Conservation (phyloP, 1,140 invertebrate species). For the Zaprionus inermis region DNA sequence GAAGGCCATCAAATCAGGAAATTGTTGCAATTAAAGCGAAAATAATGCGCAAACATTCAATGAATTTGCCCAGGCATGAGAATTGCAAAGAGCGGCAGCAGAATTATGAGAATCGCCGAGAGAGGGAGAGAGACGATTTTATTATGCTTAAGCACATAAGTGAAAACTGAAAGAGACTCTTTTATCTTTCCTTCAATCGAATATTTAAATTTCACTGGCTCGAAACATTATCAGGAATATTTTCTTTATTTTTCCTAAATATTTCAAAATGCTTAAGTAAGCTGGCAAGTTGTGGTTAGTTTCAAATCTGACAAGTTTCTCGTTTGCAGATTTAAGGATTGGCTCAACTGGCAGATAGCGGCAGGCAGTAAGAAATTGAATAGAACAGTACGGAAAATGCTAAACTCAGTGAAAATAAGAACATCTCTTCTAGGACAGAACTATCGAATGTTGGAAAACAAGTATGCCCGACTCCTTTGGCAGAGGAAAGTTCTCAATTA, state of each 20-base stretch:
- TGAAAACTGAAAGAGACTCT: too few species aligned
- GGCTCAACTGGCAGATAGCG: not conserved
- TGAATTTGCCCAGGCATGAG: slow-evolving; percentile 37
- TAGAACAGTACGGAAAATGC: not conserved
- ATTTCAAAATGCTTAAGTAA: not conserved
- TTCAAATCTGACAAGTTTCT: not conserved
- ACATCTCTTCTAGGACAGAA: not conserved
- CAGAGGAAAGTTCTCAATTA: not conserved
- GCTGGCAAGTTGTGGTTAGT: not conserved
- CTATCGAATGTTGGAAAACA: not conserved
- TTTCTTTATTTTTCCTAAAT: not conserved
- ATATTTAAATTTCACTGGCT: too few species aligned
- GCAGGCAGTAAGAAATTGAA: not conserved
- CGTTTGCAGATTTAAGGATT: not conserved
- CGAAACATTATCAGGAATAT: not conserved
- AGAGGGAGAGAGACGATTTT: not conserved
- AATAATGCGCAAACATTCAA: slow-evolving; percentile 67
- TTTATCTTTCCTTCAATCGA: too few species aligned
- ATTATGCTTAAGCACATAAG: not conserved
- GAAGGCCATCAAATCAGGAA: slow-evolving; percentile 65
- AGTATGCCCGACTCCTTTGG: not conserved
- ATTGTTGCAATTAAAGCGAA: slow-evolving; percentile 74
- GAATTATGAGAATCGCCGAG: slow-evolving; percentile 11
- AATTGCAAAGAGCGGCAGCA: not conserved
- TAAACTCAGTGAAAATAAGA: not conserved